Evolutionary conservation across 2,888 invertebrate genomes (phyloP).

Genomic region (Oligia latruncula): DNA sequence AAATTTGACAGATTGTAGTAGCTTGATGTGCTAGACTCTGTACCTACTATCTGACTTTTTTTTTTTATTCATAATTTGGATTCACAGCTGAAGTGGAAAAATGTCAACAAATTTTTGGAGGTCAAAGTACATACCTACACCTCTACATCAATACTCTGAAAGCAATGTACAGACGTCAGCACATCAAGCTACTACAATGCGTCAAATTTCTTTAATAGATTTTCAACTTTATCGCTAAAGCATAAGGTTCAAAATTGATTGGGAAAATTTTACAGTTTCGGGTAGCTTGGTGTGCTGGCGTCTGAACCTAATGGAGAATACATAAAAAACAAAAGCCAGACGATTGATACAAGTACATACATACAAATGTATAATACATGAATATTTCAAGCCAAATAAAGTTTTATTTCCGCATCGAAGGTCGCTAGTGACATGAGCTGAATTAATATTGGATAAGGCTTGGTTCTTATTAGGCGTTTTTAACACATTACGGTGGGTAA

Average conservation of each 20-base stretch:
- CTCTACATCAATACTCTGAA: not conserved
- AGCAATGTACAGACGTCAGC: not conserved
- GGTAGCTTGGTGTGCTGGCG: too few species aligned
- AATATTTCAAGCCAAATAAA: constrained; percentile 55
- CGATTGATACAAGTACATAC: constrained; percentile 22
- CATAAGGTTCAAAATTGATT: too few species aligned
- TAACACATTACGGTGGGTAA: not conserved
- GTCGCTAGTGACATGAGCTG: constrained; percentile 46
- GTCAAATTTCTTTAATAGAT: too few species aligned
- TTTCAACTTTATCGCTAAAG: too few species aligned
- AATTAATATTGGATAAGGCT: constrained; percentile 51
- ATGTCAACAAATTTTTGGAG: too few species aligned
- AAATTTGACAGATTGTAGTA: too few species aligned
- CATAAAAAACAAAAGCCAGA: constrained; percentile 34
- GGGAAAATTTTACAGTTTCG: too few species aligned
- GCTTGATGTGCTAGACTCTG: too few species aligned
- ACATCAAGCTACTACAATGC: too few species aligned
- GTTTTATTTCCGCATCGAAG: constrained; percentile 56
- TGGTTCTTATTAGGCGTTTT: not conserved
- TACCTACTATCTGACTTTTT: too few species aligned
- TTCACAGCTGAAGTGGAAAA: too few species aligned
- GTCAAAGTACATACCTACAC: not conserved
- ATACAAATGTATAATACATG: constrained; percentile 35
- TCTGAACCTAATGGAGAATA: not conserved
- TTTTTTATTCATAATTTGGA: too few species aligned